phyloP scores from a whole-genome alignment of 2,888 invertebrate genomes.

The Gastracanthus pulcherrimus region DNA sequence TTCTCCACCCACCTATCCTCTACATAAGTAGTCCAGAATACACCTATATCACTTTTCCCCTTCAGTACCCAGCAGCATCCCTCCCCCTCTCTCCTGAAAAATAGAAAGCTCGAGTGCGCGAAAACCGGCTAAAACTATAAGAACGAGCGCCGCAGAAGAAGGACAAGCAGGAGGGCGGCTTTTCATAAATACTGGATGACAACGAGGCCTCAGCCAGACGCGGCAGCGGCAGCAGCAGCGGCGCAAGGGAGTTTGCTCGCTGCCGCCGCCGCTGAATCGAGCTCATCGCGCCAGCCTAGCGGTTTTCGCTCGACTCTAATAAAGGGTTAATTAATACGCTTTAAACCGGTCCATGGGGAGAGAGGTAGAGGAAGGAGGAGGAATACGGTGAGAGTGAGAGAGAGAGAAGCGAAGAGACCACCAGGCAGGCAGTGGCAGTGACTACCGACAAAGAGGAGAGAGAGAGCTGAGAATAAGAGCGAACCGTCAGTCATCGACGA shows the following conservation, averaged over 20 bases:
- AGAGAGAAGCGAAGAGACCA: not conserved
- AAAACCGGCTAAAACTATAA: slow-evolving; percentile 55
- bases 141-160: slow-evolving; percentile 33
- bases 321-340: slow-evolving; percentile 77
- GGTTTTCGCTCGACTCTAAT: slow-evolving; percentile 74
- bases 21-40: too few relatives aligned
- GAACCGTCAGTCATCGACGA: slow-evolving; percentile 46
- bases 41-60: too few relatives aligned
- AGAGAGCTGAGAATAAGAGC: not conserved
- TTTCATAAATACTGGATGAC: slow-evolving; percentile 76
- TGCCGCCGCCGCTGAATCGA: slow-evolving; percentile 66
- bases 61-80: too few relatives aligned
- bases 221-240: too few relatives aligned
- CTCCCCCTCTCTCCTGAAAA: too few relatives aligned
- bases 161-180: slow-evolving; percentile 63
- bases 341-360: slow-evolving; percentile 68
- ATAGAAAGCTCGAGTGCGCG: slow-evolving; percentile 52
- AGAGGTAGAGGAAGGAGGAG: slow-evolving; percentile 30
- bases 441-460: slow-evolving; percentile 43
- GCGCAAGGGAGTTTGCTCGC: slow-evolving; percentile 51
- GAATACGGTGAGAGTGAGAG: not conserved
- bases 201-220: slow-evolving; percentile 65
- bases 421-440: not conserved
- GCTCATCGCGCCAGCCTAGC: slow-evolving; percentile 72
- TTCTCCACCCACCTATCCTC: too few relatives aligned